Evolutionary conservation across 2,797 vertebrate species (phyloP).

Genomic region (Crocodylus rhombifer): DNA sequence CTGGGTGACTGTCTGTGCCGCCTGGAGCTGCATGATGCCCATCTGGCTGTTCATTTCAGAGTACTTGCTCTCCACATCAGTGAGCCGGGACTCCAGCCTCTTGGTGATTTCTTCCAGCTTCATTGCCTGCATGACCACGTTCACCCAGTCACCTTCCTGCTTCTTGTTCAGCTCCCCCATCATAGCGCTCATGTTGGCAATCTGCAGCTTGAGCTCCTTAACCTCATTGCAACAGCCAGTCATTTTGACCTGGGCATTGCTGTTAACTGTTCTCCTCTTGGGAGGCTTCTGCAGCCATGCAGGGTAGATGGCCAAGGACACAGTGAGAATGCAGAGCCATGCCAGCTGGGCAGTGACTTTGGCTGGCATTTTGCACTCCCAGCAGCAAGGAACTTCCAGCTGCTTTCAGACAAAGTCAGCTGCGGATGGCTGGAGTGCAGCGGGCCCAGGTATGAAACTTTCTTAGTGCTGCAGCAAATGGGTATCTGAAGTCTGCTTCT

Average conservation of each 20-base stretch:
- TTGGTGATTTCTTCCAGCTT: conserved; percentile 91
- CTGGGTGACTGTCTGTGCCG: conserved; percentile 89
- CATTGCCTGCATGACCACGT: conserved; percentile 91
- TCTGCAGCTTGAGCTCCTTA: conserved; percentile 89
- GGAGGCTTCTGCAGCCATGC: conserved; percentile 78
- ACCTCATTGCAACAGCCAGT: conserved; percentile 90
- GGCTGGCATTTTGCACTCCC: conserved; percentile 65
- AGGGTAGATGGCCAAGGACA: conserved; percentile 57
- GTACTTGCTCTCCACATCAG: conserved; percentile 94
- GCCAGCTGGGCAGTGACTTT: conserved; percentile 56
- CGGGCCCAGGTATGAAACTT: conserved; percentile 38
- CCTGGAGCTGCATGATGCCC: conserved; percentile 96
- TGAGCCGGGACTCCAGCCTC: conserved; percentile 89
- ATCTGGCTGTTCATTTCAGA: conserved; percentile 96
- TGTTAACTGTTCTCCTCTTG: conserved; percentile 58
- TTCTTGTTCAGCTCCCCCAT: conserved; percentile 90
- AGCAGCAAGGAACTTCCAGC: conserved; percentile 15
- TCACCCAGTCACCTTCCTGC: conserved; percentile 91
- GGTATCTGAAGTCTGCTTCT: neutral
- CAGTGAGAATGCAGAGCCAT: conserved; percentile 70
- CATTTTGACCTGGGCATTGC: conserved; percentile 39
- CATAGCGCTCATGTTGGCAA: conserved; percentile 92
- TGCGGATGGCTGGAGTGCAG: neutral
- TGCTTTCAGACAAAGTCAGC: neutral
- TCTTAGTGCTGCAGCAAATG: conserved; percentile 16